Evolutionary conservation across 1,140 invertebrate species (phyloP), one percentile per base, ranked within the genome.

Genomic region (Sogatella furcifera): DNA sequence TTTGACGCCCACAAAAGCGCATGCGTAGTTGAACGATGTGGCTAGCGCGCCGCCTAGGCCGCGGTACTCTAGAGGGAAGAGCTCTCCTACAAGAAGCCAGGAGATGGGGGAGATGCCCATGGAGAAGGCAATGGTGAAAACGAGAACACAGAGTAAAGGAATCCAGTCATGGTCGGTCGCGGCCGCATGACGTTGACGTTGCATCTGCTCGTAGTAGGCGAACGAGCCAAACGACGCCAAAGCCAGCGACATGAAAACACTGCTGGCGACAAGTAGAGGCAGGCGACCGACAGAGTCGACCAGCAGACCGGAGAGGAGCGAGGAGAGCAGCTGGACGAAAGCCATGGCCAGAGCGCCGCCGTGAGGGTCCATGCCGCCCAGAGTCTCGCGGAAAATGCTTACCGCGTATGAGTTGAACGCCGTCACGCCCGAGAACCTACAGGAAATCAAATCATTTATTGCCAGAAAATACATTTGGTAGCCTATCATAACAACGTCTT

Each of bases 41-140:
- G 89, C 88, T 66, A 94, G 78, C 41, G 89, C 87, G 61, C 86
- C 88, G 14, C 90, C 90, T 38, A 89, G 79, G 63, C 88, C 89
- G 64, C 90, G 80, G 66, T 90, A 89, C 72, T 90, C 87, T 44
- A 91, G 75, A 15, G 90, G 88, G 71, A 94, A 93, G 17, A 94
- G 77, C 76, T 94, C 92, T 52, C 88, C 90, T 70, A 92, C 88
- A 57, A 93, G 79, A 60, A 94, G 76, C 80, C 88, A 89, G 19
- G 90, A 91, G 71, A 94, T 92, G 43, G 92, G 91, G 70, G 89
- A 90, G 69, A 92, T 92, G 28, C 92, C 92, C 61, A 94, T 75
- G 1, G 89, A 87, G 72, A 93, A 92, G 17, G 88, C 88, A 5
- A 89, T 83, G 1, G 88, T 89, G 70, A 90, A 89, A 44, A 89